Conservation (phyloP, 1,140 invertebrate species). For the Solenopsis invicta region DNA sequence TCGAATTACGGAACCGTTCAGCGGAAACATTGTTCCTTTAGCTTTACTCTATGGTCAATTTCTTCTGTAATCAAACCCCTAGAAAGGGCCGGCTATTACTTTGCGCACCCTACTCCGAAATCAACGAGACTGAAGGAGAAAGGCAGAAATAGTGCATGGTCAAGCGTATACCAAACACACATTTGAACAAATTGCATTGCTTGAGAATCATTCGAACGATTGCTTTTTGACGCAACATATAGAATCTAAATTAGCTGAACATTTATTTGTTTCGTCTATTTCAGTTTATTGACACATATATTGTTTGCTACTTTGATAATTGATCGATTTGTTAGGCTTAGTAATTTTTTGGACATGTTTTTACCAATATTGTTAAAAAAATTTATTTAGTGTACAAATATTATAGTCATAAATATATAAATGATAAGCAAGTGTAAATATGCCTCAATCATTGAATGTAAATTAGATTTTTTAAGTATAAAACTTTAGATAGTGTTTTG, state of each 20-base stretch:
- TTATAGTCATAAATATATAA: too few relatives aligned
- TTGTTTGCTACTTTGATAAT: too few relatives aligned
- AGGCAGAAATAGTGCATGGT: slow-evolving; percentile 10
- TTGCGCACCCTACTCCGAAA: slow-evolving; percentile 41
- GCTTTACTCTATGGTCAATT: slow-evolving; percentile 30
- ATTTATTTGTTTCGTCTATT: not conserved
- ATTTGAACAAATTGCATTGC: slow-evolving; percentile 13
- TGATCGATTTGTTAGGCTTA: too few relatives aligned
- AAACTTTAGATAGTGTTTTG: too few relatives aligned
- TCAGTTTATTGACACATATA: not conserved
- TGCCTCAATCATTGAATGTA: too few relatives aligned
- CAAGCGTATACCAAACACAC: not conserved
- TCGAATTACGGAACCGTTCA: slow-evolving; percentile 46
- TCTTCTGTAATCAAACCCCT: slow-evolving; percentile 53
- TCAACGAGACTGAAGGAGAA: slow-evolving; percentile 40
- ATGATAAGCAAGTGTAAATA: too few relatives aligned
- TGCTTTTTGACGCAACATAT: not conserved
- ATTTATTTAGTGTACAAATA: too few relatives aligned
- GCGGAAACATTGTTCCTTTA: slow-evolving; percentile 29
- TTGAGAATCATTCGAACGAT: slow-evolving; percentile 1
- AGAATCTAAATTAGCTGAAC: not conserved
- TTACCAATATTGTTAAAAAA: too few relatives aligned
- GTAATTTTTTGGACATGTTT: too few relatives aligned
- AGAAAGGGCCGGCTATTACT: slow-evolving; percentile 38
- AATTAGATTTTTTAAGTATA: too few relatives aligned